Percentiles rank a stretch among this genome's conserved stretches.
phyloP scores from a whole-genome alignment of 2,888 invertebrate genomes.

The Stenichneumon culpator region DNA sequence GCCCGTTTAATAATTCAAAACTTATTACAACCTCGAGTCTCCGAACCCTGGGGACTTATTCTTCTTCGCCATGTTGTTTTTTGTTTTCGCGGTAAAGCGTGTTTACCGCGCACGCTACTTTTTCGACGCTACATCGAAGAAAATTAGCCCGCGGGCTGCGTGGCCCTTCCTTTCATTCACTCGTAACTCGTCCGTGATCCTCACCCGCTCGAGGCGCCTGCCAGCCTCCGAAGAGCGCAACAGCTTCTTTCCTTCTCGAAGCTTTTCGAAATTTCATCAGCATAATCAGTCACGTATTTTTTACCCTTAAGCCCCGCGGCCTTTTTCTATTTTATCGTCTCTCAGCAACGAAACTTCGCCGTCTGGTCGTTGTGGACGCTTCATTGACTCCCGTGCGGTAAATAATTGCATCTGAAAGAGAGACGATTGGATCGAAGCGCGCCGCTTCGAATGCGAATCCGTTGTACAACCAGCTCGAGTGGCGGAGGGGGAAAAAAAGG shows the following conservation, averaged over 20 bases:
- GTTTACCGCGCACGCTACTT: background rate
- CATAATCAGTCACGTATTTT: background rate
- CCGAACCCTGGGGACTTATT: conserved; percentile 56
- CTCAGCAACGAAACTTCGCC: background rate
- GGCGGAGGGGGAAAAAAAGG: background rate
- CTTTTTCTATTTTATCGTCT: background rate
- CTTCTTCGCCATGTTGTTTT: conserved; percentile 54
- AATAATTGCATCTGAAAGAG: background rate
- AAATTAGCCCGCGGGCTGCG: background rate
- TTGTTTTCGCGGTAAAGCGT: background rate
- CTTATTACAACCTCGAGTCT: conserved; percentile 60
- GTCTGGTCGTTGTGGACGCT: too few species aligned
- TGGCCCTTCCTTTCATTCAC: background rate
- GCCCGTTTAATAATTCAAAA: conserved; percentile 61
- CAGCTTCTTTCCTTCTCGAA: background rate
- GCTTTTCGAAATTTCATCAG: background rate
- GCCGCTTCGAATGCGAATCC: background rate
- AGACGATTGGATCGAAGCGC: background rate
- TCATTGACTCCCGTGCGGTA: background rate
- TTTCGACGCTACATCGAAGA: conserved; percentile 11
- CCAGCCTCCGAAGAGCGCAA: background rate
- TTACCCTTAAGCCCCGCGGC: background rate
- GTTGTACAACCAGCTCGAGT: background rate
- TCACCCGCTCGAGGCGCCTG: background rate
- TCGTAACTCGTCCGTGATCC: background rate